A percentile compares a stretch with the other conserved stretches of the same genome.
Conservation (phyloP, 2,113 vertebrate species). For the Hystrix brachyura region DNA sequence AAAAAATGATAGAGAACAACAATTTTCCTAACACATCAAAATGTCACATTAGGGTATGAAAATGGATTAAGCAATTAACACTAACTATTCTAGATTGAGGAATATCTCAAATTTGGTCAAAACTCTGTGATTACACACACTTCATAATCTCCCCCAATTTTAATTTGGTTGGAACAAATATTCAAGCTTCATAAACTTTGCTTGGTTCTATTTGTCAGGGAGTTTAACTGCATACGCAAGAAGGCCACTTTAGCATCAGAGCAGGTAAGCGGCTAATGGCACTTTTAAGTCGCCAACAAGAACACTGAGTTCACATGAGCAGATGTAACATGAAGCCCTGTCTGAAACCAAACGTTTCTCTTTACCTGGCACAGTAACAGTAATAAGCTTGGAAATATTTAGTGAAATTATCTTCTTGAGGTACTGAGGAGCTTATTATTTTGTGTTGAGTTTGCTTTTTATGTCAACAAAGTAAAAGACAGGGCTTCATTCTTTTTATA, state of each 20-base stretch:
- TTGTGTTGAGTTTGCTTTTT: neutral
- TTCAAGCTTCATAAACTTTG: conserved; percentile 61
- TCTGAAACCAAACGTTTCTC: neutral
- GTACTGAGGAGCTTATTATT: neutral
- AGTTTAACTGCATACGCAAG: conserved; percentile 34
- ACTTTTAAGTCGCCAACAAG: neutral
- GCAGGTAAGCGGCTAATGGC: conserved; percentile 28
- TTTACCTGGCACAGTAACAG: fast-evolving
- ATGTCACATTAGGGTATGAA: neutral
- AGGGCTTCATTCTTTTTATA: neutral
- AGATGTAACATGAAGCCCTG: neutral
- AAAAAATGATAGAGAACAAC: neutral
- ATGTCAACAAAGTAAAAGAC: neutral
- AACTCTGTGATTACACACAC: neutral
- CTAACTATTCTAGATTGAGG: neutral
- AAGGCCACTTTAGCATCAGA: neutral
- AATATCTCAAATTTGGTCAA: neutral
- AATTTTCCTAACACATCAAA: conserved; percentile 30
- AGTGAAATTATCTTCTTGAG: neutral
- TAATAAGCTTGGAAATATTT: neutral
- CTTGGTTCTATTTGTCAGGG: conserved; percentile 56
- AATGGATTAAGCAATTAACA: conserved; percentile 50
- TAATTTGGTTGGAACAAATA: conserved; percentile 45
- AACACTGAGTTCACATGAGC: neutral
- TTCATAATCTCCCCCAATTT: conserved; percentile 42